phyloP scores from a whole-genome alignment of 2,797 vertebrate species.

The Mastacembelus armatus region DNA sequence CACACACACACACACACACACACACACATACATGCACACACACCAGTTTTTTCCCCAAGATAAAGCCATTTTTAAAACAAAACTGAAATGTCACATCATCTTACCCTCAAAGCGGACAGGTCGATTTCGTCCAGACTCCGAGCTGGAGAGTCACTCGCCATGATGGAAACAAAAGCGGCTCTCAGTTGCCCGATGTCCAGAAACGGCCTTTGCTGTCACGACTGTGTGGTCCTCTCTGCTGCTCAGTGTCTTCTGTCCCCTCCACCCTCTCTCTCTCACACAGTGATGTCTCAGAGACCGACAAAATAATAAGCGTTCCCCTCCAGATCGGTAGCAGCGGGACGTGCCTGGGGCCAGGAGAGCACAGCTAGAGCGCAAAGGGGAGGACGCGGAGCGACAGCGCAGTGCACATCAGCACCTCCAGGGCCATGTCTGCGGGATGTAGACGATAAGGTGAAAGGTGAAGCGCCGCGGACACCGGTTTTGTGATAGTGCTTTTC shows the following conservation, averaged over 20 bases:
- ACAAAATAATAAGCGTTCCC: slow-evolving; percentile 25
- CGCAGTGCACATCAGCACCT: slow-evolving; percentile 22
- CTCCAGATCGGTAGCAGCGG: slow-evolving; percentile 27
- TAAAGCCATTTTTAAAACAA: not conserved
- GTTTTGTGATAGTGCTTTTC: slow-evolving; percentile 1
- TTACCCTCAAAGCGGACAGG: slow-evolving; percentile 93
- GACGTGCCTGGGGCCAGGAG: slow-evolving; percentile 43
- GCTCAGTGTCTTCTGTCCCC: slow-evolving; percentile 20
- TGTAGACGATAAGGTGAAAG: not conserved
- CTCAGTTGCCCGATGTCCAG: slow-evolving; percentile 53
- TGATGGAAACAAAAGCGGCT: slow-evolving; percentile 79
- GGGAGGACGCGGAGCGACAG: slow-evolving; percentile 18
- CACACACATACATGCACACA: not conserved
- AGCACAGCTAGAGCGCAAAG: slow-evolving; percentile 59
- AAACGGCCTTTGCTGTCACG: slow-evolving; percentile 65
- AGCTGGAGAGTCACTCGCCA: slow-evolving; percentile 95
- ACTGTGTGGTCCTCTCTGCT: slow-evolving; percentile 39
- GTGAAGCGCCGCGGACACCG: not conserved
- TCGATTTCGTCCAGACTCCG: slow-evolving; percentile 95
- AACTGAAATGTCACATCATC: slow-evolving; percentile 40
- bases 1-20: not conserved
- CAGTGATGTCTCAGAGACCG: slow-evolving; percentile 26
- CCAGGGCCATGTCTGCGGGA: slow-evolving; percentile 65
- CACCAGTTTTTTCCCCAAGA: not conserved
- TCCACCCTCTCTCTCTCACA: slow-evolving; percentile 2